Conservation (phyloP, 2,888 invertebrate genomes). For the Autographa gamma region DNA sequence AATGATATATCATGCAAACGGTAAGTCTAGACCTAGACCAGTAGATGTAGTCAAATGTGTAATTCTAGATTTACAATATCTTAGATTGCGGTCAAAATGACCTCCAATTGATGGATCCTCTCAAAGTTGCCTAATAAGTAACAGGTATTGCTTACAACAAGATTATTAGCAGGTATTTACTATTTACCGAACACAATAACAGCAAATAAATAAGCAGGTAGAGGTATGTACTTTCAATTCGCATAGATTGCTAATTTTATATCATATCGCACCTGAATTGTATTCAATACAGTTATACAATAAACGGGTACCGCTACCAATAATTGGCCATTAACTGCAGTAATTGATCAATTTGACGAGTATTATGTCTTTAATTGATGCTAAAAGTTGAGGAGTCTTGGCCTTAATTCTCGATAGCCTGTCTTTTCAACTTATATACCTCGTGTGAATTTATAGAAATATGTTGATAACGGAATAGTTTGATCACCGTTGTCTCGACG, state of each 20-base stretch:
- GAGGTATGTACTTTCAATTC: slow-evolving; percentile 15
- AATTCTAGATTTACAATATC: background rate
- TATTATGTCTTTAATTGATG: slow-evolving; percentile 3
- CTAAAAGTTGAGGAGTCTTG: background rate
- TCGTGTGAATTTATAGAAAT: background rate
- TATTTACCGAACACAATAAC: slow-evolving; percentile 15
- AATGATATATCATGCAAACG: background rate
- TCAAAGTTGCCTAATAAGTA: slow-evolving; percentile 32
- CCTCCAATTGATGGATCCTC: slow-evolving; percentile 20
- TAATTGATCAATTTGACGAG: slow-evolving; percentile 12
- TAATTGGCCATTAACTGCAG: slow-evolving; percentile 16
- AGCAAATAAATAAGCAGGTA: too few relatives aligned
- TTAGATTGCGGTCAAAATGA: slow-evolving; percentile 3
- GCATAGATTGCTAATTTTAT: slow-evolving; percentile 3
- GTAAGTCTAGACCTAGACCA: background rate
- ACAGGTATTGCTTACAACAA: slow-evolving; percentile 18
- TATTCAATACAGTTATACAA: slow-evolving; percentile 22
- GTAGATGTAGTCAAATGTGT: background rate
- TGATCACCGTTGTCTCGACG: slow-evolving; percentile 4
- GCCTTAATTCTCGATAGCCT: slow-evolving; percentile 1
- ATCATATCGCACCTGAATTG: slow-evolving; percentile 18
- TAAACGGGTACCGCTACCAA: slow-evolving; percentile 19
- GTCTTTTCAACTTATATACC: background rate
- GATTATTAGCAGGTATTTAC: slow-evolving; percentile 12
- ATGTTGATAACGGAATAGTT: background rate